Evolutionary conservation across 2,797 vertebrate genomes (phyloP), one percentile per base, ranked within the genome.

Genomic region (Ibycter americanus): DNA sequence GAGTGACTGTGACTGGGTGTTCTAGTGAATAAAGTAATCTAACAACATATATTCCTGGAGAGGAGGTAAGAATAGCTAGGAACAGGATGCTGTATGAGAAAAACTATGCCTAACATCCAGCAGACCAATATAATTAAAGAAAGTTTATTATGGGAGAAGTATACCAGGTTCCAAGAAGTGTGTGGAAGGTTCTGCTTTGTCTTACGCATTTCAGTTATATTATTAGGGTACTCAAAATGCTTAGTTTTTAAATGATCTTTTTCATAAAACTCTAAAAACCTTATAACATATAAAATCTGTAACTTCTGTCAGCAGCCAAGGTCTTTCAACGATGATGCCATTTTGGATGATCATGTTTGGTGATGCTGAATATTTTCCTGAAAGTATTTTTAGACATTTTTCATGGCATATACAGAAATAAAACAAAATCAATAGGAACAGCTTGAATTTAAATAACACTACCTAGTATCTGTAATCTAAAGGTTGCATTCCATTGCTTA

Each of bases 361-460:
- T 82, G 46, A 71, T 71, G 89, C 12, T 81, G 65, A 83, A 72
- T 83, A 58, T 90, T 71, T 65, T 61, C 71, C 59, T 91, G 52
- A 15, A 89, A 63, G 18, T 65, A 59, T 31, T 73, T 79, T 83
- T 44, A 72, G 34, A 47, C 26, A 55, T 87, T 95, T 73, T 86
- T 79, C 44, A 77, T 72, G 47, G 22, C 49, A 81, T 67, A 74
- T 56, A 79, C 11, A 86, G 44, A 82, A 90, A 52, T 14, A 87
- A 97, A 86, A 21, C 34, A 93, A 97, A 91, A 96, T 81, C 61
- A 76, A 55, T 58, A 56, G 49, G 47, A 92, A 88, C 73, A 94
- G 68, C 51, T 68, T 95, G 82, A 95, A 90, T 95, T 88, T 87
- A 96, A 93, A 87, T 81, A 96, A 80, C 34, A 44, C 58, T 62